Evolutionary conservation across 2,888 invertebrate species (phyloP), one percentile per base, ranked within the genome.

Genomic region (Vesta saturnalis): DNA sequence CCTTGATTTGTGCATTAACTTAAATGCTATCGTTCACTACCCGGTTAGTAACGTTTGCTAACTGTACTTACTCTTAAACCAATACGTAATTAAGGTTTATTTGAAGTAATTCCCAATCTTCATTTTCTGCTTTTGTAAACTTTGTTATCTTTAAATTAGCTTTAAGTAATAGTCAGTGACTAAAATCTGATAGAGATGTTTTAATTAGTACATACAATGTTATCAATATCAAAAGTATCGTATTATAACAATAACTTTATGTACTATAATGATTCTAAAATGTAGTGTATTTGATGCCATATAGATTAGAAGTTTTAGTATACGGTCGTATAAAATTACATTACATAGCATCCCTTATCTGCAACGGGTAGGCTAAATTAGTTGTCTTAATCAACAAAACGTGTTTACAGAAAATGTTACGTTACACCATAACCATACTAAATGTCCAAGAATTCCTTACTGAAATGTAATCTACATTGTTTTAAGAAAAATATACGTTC

Each of bases 241-340:
- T n/a, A 39, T 10, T 39, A 39, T n/a, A 39, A n/a, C 39, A 39
- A 39, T 39, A 39, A 39, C 39, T 3, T n/a, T 39, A 39, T n/a
- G 39, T 39, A 52, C 52, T 19, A 19, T 12, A 60, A 55, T 63
- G 56, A 67, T 58, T 46, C 39, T 52, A 39, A 67, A 67, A 67
- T 67, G 63, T 67, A 63, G 56, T 54, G 63, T 63, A 55, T 18
- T 67, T 56, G 59, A 57, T 23, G 58, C 47, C 59, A 54, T 63
- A 63, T 63, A 67, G 67, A 67, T 67, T 67, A 67, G 63, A 39
- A 57, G 58, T 59, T 67, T 63, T 62, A 63, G 59, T 63, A n/a
- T n/a, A 52, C 54, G 58, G 56, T 56, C 63, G 56, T 67, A 67
- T 67, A 63, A 67, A 67, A 63, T 63, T 67, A 62, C 54, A 54